Conservation (phyloP, 2,113 vertebrate genomes). For the Anguilla japonica region DNA sequence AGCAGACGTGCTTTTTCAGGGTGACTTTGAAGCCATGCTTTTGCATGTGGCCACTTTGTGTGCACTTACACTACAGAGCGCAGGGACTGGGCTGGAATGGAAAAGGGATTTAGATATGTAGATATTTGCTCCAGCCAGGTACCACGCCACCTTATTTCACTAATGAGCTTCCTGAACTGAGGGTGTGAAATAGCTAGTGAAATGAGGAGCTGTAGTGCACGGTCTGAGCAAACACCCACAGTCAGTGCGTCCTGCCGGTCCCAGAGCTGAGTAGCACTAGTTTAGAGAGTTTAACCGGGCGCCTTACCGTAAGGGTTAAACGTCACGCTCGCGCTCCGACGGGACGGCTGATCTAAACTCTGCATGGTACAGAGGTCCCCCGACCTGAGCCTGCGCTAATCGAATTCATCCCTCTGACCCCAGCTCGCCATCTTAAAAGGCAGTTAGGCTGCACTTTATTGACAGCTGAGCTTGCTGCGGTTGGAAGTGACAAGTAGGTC, state of each 20-base stretch:
- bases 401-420: background rate
- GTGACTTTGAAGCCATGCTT: background rate
- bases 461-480: background rate
- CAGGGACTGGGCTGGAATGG: background rate
- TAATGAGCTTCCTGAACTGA: no score
- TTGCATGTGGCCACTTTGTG: background rate
- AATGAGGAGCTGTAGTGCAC: no score
- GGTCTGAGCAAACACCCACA: no score
- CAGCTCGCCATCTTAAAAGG: slow-evolving; percentile 6
- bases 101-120: background rate
- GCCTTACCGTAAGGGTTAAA: background rate
- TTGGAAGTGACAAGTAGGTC: slow-evolving; percentile 41
- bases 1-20: background rate
- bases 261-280: no score
- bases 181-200: no score
- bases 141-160: no score
- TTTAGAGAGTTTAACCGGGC: background rate
- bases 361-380: background rate
- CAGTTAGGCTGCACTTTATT: background rate
- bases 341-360: background rate
- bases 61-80: background rate
- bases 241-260: no score
- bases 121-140: background rate
- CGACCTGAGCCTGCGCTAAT: background rate
- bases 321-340: background rate